These are phyloP conservation scores for Otus scops DNA, from an alignment of 2,797 vertebrate species.

Conservation along the genomic window DNA sequence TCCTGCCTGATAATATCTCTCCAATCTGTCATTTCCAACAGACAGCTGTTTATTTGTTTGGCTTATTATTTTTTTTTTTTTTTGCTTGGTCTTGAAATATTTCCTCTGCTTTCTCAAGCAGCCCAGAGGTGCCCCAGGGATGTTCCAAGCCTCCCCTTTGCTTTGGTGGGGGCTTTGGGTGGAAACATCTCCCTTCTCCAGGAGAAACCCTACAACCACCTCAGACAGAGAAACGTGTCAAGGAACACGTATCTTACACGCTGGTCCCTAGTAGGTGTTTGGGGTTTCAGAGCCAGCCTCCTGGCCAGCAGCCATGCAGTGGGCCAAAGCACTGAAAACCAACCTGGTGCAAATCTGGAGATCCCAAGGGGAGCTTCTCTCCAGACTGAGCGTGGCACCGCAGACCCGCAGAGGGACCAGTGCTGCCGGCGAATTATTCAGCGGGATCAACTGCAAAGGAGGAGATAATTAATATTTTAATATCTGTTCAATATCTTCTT, in stretches of 20 bases:
- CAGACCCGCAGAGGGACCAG: neutral
- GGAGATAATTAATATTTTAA: neutral
- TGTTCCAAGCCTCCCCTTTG: neutral
- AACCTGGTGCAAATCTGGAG: neutral
- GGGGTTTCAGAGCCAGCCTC: neutral
- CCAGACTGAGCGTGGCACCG: rapidly evolving
- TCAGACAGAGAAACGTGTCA: neutral
- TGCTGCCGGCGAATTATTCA: neutral
- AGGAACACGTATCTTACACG: neutral
- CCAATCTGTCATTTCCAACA: conserved; percentile 37
- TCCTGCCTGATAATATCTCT: conserved; percentile 39
- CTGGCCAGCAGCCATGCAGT: rapidly evolving
- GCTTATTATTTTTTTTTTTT: neutral
- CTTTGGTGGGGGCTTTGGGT: neutral
- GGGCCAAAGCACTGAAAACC: neutral
- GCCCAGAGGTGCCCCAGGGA: neutral
- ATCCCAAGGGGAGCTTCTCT: rapidly evolving
- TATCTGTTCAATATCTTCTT: neutral
- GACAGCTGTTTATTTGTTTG: conserved; percentile 36
- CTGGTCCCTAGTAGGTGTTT: neutral
- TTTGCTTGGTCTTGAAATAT: neutral
- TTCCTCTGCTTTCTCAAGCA: neutral
- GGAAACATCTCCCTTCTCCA: neutral
- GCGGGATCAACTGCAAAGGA: neutral
- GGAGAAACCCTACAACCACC: neutral